Evolutionary conservation across 1,140 invertebrate genomes (phyloP), one percentile per base, ranked within the genome.

Genomic region (Drosophila tsacasi): DNA sequence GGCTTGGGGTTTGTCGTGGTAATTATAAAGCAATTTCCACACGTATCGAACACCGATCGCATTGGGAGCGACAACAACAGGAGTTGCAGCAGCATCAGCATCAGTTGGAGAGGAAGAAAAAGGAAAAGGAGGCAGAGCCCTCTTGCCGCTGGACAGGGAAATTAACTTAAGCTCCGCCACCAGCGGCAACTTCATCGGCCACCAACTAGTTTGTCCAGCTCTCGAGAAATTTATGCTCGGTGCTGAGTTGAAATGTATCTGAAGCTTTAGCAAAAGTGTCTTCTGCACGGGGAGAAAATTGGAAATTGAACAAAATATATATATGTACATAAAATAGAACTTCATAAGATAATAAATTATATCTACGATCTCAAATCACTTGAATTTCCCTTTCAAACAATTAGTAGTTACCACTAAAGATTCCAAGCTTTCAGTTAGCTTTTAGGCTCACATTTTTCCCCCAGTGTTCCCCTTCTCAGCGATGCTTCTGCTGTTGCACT

Each of bases 21-120:
- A 90, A 90, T 90, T 90, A 90, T 82, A 90, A 82, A 76, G 71
- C 85, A 82, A 90, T 90, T 90, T 90, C 81, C 85, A 90, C 85
- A 90, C 85, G 78, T 82, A 90, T 90, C 76, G 79, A 85, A 76
- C 79, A 84, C 66, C 89, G 85, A 90, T 89, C 85, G 86, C 67
- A 87, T 89, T 73, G 77, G 62, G 76, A 79, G 55, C 57, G 46
- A 25, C 13, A 47, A 47, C 23, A 47, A 25, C 44, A 15, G 12
- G 5, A 78, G 49, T 25, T 30, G 49, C 35, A 37, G 7, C 32
- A 13, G 12, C 44, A 76, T 40, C 54, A 25, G 8, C 25, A 49
- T 42, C 25, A 74, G 57, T 12, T 27, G 21, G 8, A 5, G 30
- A 37, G 10, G 19, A 32, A 30, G n/a, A n/a, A 27, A n/a, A 42